Conservation (phyloP, 1,140 invertebrate genomes). For the Brachionus asplanchnoidis region DNA sequence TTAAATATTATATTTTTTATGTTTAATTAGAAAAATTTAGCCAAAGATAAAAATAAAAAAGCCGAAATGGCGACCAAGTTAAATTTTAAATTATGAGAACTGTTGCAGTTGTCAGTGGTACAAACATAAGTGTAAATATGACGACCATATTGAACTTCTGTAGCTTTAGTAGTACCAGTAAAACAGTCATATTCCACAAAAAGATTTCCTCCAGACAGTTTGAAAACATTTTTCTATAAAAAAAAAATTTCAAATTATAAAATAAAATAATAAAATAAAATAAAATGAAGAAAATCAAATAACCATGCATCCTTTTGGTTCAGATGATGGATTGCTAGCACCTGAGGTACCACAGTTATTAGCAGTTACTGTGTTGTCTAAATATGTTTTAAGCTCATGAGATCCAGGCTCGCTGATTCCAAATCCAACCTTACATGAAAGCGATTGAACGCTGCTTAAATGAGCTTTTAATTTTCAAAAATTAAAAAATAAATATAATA, state of each 20-base stretch:
- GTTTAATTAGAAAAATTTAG: not conserved
- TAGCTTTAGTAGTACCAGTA: not conserved
- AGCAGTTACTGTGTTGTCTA: not conserved
- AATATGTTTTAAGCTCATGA: not conserved
- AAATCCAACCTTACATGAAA: not conserved
- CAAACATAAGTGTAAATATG: not conserved
- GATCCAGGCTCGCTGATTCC: not conserved
- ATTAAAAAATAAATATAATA: not conserved
- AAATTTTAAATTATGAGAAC: not conserved
- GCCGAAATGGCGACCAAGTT: not conserved
- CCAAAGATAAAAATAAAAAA: not conserved
- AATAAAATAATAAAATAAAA: no score
- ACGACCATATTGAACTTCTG: not conserved
- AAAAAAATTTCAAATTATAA: not conserved
- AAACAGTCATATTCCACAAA: not conserved
- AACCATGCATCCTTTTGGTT: not conserved
- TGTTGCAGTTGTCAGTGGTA: not conserved
- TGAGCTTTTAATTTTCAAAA: not conserved
- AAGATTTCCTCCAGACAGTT: not conserved
- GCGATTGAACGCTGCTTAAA: not conserved
- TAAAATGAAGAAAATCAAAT: not conserved
- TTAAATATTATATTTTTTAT: no score
- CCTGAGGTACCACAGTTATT: not conserved
- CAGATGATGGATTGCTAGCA: not conserved
- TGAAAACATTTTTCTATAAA: not conserved